phyloP scores from a whole-genome alignment of 2,797 vertebrate genomes.

The Dicrostonyx torquatus region DNA sequence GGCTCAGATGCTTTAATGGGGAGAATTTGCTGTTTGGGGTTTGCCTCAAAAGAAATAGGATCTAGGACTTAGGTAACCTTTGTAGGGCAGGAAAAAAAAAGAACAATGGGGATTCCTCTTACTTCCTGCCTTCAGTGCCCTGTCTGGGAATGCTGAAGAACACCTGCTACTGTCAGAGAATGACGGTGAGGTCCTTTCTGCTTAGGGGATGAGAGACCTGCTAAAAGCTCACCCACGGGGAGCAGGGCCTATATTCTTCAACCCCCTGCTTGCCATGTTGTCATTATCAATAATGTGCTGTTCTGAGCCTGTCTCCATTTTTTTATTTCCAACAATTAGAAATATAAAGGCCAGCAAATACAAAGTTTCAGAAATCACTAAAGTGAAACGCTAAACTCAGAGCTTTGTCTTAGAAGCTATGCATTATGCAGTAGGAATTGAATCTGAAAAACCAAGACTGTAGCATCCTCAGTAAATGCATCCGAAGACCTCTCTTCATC shows the following conservation, averaged over 20 bases:
- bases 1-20: background rate
- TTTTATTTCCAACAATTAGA: constrained; percentile 52
- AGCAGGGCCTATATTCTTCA: background rate
- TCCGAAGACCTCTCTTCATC: background rate
- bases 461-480: background rate
- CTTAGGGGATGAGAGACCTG: background rate
- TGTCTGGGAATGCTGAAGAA: background rate
- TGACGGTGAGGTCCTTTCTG: background rate
- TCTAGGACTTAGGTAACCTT: constrained; percentile 7
- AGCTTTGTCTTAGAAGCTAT: constrained; percentile 5
- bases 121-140: background rate
- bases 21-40: constrained; percentile 22
- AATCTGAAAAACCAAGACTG: background rate
- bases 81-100: background rate
- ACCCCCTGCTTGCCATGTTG: background rate
- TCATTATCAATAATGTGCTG: background rate
- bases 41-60: constrained; percentile 19
- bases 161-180: background rate
- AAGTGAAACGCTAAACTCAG: background rate
- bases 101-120: background rate
- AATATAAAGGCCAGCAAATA: constrained; percentile 28
- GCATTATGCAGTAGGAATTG: background rate
- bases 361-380: constrained; percentile 3
- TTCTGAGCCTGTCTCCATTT: constrained; percentile 3
- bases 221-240: background rate